Evolutionary conservation across 2,797 vertebrate species (phyloP), one percentile per base, ranked within the genome.

Genomic region (Streptopelia turtur): DNA sequence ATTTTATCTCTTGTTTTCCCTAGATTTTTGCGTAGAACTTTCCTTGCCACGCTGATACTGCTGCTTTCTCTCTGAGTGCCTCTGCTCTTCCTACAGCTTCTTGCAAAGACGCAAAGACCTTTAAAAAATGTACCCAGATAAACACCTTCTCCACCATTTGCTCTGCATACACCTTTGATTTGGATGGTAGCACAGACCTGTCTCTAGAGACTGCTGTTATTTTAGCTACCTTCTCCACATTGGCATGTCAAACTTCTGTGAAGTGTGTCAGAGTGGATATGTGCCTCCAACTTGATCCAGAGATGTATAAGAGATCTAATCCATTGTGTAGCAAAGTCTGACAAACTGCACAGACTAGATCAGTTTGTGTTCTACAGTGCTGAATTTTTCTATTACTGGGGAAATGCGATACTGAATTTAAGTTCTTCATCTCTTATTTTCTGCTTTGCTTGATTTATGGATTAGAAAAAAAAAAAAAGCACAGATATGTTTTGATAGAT

Each of bases 361-460:
- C 50, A 63, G 77, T 66, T 89, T 82, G 52, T 60, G 57, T 86
- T 75, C 61, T 55, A 31, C 15, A 41, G 45, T 60, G 64, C 9
- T 61, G 64, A 80, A n/a, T 75, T 82, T 77, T 87, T 80, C 60
- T 92, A 15, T 92, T 80, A 71, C 60, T 1, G 3, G 83, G 79
- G 41, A 80, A 93, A 86, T 7, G 1, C 21, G 53, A 83, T 55
- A 57, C 24, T 30, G 53, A 83, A 45, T 87, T 87, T 43, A 89
- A 83, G 30, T 37, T 81, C 79, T 85, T 71, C 33, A 56, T 13
- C 24, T 92, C 57, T 53, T 94, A 20, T 89, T 89, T 81, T 65
- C 61, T 88, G 31, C 65, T 81, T 83, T 90, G 33, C 27, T 77
- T 91, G 33, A 85, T 85, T 80, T 85, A 93, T 70, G 69, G 52